Evolutionary conservation across 1,140 invertebrate species (phyloP), one percentile per base, ranked within the genome.

Genomic region (Drosophila chauvacae): DNA sequence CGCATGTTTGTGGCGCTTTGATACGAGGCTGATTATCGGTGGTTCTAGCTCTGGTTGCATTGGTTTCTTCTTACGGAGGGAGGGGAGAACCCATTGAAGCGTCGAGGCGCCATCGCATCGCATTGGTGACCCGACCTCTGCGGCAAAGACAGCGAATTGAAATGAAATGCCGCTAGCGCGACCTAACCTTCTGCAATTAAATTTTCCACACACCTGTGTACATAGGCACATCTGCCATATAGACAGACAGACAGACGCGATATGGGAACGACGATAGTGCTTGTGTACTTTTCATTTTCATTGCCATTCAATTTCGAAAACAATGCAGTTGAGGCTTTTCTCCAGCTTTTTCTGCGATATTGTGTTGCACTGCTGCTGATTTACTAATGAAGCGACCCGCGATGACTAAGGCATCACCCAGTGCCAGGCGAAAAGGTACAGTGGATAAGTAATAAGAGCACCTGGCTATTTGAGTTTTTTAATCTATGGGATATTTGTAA

Each of bases 241-340:
- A 39, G 33, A 28, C 44, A 39, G 33, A 28, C 48, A 60, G 33
- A 58, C 42, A 20, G 14, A 35, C 28, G 39, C 60, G 65, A 33
- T 64, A 64, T 69, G 66, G 66, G 60, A 68, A 50, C 55, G 39
- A 47, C 59, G 33, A 33, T 79, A 58, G 63, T 62, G 63, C 41
- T 56, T 71, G 78, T 72, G 75, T 71, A 83, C 69, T 83, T 78
- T 88, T 87, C 81, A 79, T 84, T 86, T 86, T 88, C 81, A 83
- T 83, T 83, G 81, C 81, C 84, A 87, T 80, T 88, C 80, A 87
- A 74, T 84, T 82, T 73, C 35, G 57, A 74, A 84, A 83, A 87
- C 84, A 87, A 88, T 88, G 84, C 70, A 83, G 82, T 69, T 60
- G 72, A 55, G 33, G 57, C 87, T 87, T 87, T 83, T 61, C 75